Base-by-base conservation (phyloP, 2,797 vertebrate genomes). In the Oreortyx pictus region DNA sequence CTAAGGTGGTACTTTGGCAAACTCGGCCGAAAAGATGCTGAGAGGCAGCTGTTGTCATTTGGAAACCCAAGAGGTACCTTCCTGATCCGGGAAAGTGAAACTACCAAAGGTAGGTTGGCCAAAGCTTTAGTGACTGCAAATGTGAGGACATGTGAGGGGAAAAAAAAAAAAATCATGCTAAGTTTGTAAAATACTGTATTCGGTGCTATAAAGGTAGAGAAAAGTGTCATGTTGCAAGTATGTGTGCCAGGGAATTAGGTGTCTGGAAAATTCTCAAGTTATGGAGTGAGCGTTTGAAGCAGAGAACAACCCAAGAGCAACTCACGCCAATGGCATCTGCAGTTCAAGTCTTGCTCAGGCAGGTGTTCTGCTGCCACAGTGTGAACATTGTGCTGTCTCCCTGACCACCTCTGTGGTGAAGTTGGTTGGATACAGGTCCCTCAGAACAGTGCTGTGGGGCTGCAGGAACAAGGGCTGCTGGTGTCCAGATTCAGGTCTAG, bases 1-100 rank as follows among this genome's bases (percentile, higher is more conserved):
- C 33, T 59, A 90, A 99, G 99, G 97, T 99, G 99, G 99, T 99
- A 99, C 97, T 99, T 99, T 70, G 99, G 99, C 88, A 99, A 99
- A 98, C 98, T 99, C 94, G 98, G 99, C 73, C 98, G 99, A 61
- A 99, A 99, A 96, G 99, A 99, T 96, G 99, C 99, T 2, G 99
- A 99, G 97, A 98, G 99, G 91, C 99, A 99, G 97, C 98, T 99
- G 83, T 97, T 99, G 97, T 99, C 98, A 16, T 98, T 98, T 78
- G 98, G 98, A 73, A 99, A 99, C 95, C 98, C 98, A 43, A 98
- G 98, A 94, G 99, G 99, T 93, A 99, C 98, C 96, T 99, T 98
- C 97, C 98, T 99, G 90, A 99, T 99, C 96, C 98, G 99, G 46
- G 99, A 99, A 97, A 99, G 99, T 3, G 99, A 99, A 98, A 99